phyloP scores from a whole-genome alignment of 2,888 invertebrate genomes.

The Philereme transversata region DNA sequence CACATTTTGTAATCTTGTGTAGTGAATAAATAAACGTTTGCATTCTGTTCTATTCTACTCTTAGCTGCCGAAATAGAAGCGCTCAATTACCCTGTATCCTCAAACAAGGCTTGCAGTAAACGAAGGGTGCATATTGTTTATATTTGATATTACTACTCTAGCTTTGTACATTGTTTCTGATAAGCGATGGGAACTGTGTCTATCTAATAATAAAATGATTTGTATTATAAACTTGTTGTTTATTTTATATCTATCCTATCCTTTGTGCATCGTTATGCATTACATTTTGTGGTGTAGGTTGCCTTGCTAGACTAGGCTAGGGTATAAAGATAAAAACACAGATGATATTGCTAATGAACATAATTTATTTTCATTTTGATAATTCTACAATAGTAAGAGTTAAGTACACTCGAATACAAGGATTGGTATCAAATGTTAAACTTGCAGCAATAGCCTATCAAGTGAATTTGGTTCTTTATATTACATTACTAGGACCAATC shows the following conservation, averaged over 20 bases:
- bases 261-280: constrained; percentile 3
- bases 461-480: constrained; percentile 78
- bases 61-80: constrained; percentile 81
- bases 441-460: constrained; percentile 75
- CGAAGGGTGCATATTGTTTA: constrained; percentile 85
- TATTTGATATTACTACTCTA: constrained; percentile 86
- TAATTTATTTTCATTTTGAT: constrained; percentile 81
- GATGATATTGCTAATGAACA: constrained; percentile 73
- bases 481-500: constrained; percentile 65
- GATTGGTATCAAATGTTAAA: constrained; percentile 83
- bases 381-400: constrained; percentile 81
- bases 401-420: constrained; percentile 84
- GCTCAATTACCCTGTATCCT: constrained; percentile 83
- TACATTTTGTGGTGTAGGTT: no score
- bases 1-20: constrained; percentile 78
- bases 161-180: constrained; percentile 89
- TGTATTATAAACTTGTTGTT: constrained; percentile 84
- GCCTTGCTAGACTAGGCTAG: constrained; percentile 4
- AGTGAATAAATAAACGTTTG: constrained; percentile 78
- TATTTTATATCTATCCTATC: constrained; percentile 35
- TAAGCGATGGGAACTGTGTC: constrained; percentile 89
- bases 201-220: constrained; percentile 88
- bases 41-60: constrained; percentile 78
- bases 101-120: constrained; percentile 82
- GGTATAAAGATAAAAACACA: constrained; percentile 45